Base-by-base conservation (phyloP, 2,888 invertebrate genomes). In the Ornithoptera alexandrae region DNA sequence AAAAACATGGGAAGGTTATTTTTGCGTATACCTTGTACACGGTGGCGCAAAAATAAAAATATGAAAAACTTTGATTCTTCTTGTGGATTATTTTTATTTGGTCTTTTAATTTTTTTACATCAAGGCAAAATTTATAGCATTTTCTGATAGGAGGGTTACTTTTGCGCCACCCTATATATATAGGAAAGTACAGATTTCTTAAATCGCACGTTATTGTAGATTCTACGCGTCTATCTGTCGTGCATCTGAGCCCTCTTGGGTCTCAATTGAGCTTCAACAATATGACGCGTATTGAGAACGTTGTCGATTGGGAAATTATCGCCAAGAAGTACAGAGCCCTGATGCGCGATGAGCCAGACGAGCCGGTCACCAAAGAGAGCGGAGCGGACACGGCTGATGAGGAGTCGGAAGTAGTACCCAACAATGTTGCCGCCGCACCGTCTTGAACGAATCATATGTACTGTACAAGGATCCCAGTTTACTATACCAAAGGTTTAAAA, bases 241-340 rank as follows among this genome's bases (percentile, higher is more conserved):
- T 96, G 20, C 97, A 96, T 82, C 88, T 97, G 68, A 97, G 97
- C 82, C 97, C 97, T 0, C 88, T 97, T 18, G 97, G 97, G 42
- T 97, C 97, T 0, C 97, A 97, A 84, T 88, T 97, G 74, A 97
- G 97, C 81, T 96, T 97, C 88, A 95, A 94, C 80, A 95, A 95
- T 74, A 94, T 95, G 65, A 96, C 95, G 62, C 94, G 97, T 76
- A 97, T 97, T 76, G 97, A 97, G 84, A 97, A 96, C 80, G 97
- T 98, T 10, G 97, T 97, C 2, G 97, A 98, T 84, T 98, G 98
- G 98, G 97, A 97, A 79, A 93, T 95, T 3, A 97, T 98, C 71
- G 96, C 97, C 30, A 96, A 96, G 89, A 97, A 97, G 83, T 98
- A 98, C 84, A 93, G 97, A 24, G 96, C 96, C 0, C 90, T 97